Base-by-base conservation (phyloP, 2,113 vertebrate genomes). In the Callocephalon fimbriatum region DNA sequence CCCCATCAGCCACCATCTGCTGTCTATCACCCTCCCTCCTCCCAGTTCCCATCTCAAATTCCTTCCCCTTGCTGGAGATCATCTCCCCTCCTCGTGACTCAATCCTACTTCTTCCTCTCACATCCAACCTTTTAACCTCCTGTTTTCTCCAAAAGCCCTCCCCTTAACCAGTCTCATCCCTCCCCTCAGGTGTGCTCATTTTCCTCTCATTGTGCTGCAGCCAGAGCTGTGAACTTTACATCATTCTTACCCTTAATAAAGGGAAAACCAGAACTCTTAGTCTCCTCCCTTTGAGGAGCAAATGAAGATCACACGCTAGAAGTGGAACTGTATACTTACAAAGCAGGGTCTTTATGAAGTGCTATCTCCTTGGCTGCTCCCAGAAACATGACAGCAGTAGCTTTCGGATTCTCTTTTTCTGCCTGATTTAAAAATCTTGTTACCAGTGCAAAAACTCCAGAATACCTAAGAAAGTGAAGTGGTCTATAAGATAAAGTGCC, bases 311-410 rank as follows among this genome's bases (percentile, higher is more conserved):
- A 38, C 16, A 13, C 17, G 9, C 7, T 9, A 27, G 48, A 7
- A 12, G 15, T 22, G 47, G 73, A 56, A 16, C 9, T 2, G 4
- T 44, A 44, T 81, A 89, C 93, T 79, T 96, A 99, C 98, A 94
- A 51, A 15, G 94, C 14, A 20, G 93, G 85, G 31, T 97, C 92
- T 42, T 96, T 97, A 93, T 99, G 99, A 45, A 37, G 40, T 4
- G 97, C 45, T 32, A 99, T 98, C 47, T 98, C 93, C 74, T 96
- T 97, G 25, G 98, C 97, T 18, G 98, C 98, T 62, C 98, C 98
- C 44, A 99, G 98, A 63, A 98, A 85, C 98, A 99, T 98, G 61
- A 99, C 81, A 38, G 98, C 98, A 21, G 98, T 97, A 27, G 98
- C 96, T 97, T 98, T 98, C 31, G 95, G 95, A 8, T 61, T 94